Evolutionary conservation across 2,113 vertebrate species (phyloP), one percentile per base, ranked within the genome.

Genomic region (Gobius niger): DNA sequence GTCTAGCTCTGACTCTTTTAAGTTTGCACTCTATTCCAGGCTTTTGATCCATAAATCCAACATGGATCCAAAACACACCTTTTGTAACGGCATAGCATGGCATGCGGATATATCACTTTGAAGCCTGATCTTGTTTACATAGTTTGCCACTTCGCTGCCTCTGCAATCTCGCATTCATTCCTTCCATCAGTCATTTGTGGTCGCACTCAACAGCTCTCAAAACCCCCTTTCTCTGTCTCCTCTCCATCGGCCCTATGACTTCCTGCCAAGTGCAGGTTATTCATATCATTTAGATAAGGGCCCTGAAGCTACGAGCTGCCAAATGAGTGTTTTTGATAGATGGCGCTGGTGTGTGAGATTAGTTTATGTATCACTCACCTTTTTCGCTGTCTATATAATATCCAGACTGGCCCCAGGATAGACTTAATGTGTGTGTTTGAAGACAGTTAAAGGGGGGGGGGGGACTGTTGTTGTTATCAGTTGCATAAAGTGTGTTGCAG

Each of bases 251-350:
- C 64, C 24, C 47, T 72, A 60, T 67, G 66, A 76, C 54, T 62
- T 76, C 46, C 71, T 85, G 88, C 88, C 83, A 83, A 85, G 51
- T 70, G 19, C 24, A 44, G 76, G 67, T 82, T 80, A 62, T 80
- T 85, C 75, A 68, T 73, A 83, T 88, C 54, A 71, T 72, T 81
- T 63, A 88, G 84, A 83, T 82, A 85, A 65, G 68, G 56, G 40
- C 65, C 88, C 86, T 18, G 67, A 76, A 74, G 85, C 73, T 40
- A 44, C 74, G 56, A 82, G 11, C 84, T 87, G 83, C 78, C 85
- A 87, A 82, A 83, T 68, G 67, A 84, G 62, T 73, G 67, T 76
- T 83, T 83, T 83, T 80, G 85, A 89, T 81, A 54, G 73, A 80
- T 80, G 73, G 72, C 53, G 78, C 82, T 75, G 86, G 61, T 83